A percentile compares a stretch with the other conserved stretches of the same genome.
Conservation (phyloP, 2,797 vertebrate species). For the Spizella passerina region DNA sequence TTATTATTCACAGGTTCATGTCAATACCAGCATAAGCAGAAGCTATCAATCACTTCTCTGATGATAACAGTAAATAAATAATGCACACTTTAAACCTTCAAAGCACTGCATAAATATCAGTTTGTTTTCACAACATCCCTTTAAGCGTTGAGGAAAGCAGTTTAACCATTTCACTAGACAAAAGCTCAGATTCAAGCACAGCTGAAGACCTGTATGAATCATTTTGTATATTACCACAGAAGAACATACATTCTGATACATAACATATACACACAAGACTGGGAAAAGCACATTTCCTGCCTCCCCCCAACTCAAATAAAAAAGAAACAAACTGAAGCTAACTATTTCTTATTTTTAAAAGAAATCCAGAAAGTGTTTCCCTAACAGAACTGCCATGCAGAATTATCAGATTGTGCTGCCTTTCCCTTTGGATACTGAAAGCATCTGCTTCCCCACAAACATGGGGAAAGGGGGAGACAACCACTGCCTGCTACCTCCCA, state of each 20-base stretch:
- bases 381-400: rapidly evolving
- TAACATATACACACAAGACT: background rate
- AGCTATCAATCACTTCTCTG: conserved; percentile 49
- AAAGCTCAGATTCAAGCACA: background rate
- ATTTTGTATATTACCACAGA: background rate
- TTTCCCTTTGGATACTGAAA: background rate
- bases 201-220: background rate
- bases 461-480: background rate
- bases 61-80: conserved; percentile 54
- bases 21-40: conserved; percentile 37
- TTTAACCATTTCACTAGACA: conserved; percentile 34
- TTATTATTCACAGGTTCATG: conserved; percentile 41
- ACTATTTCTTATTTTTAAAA: background rate
- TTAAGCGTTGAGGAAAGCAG: background rate
- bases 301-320: too few species aligned
- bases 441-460: background rate
- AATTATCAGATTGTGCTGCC: background rate
- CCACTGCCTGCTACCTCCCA: background rate
- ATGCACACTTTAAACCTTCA: conserved; percentile 53
- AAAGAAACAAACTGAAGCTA: background rate
- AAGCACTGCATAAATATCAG: conserved; percentile 33
- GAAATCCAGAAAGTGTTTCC: background rate
- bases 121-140: conserved; percentile 34
- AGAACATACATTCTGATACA: background rate
- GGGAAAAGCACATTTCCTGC: background rate